Evolutionary conservation across 2,888 invertebrate species (phyloP).

Genomic region (Odontocolon sp.): DNA sequence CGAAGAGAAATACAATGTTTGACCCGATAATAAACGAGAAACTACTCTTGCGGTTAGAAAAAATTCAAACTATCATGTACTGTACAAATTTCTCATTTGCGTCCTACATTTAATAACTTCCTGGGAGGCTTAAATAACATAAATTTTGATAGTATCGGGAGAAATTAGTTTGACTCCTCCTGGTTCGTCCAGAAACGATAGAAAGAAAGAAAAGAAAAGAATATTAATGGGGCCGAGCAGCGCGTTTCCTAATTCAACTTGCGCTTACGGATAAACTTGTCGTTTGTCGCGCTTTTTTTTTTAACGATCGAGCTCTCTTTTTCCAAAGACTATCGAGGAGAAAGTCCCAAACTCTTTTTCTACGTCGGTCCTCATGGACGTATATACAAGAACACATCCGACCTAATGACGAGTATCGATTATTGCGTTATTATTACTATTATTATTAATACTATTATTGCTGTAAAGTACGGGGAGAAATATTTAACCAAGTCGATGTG

Average conservation of each 20-base stretch:
- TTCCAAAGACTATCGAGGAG: constrained; percentile 44
- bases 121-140: constrained; percentile 32
- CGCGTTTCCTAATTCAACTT: no score
- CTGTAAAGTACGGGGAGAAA: constrained; percentile 32
- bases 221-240: constrained; percentile 8
- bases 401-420: constrained; percentile 41
- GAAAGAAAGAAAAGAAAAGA: constrained; percentile 6
- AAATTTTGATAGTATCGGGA: constrained; percentile 18
- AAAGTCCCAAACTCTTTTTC: constrained; percentile 3
- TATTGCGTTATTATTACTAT: constrained; percentile 16
- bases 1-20: no score
- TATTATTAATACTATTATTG: constrained; percentile 42
- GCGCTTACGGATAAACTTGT: no score
- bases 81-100: constrained; percentile 44
- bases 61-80: not conserved
- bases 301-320: constrained; percentile 34
- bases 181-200: not conserved
- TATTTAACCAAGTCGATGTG: constrained; percentile 79
- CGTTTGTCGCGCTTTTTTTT: not conserved
- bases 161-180: constrained; percentile 1
- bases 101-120: constrained; percentile 28
- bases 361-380: constrained; percentile 23
- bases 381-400: constrained; percentile 19
- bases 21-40: constrained; percentile 15
- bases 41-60: not conserved